These are phyloP conservation scores for Parapristionchus giblindavisi DNA, from an alignment of 2,888 invertebrate species.

Conservation along the genomic window DNA sequence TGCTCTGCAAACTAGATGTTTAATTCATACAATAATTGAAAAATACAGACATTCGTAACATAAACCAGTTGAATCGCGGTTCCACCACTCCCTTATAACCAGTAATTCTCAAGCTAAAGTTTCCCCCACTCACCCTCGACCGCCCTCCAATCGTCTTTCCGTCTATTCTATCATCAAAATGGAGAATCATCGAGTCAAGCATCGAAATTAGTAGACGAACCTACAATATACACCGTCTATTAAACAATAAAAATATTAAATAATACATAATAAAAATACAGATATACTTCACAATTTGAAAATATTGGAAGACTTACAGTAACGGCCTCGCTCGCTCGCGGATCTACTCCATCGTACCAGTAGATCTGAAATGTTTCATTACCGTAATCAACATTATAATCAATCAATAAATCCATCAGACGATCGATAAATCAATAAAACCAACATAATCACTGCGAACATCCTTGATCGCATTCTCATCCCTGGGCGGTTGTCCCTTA, in stretches of 20 bases:
- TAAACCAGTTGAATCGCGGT: not conserved
- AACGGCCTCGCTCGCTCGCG: slow-evolving; percentile 52
- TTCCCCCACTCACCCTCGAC: slow-evolving; percentile 48
- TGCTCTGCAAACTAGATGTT: not conserved
- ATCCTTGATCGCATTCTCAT: slow-evolving; percentile 58
- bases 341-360: slow-evolving; percentile 66
- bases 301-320: slow-evolving; percentile 39
- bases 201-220: slow-evolving; percentile 64
- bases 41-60: not conserved
- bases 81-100: not conserved
- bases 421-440: not conserved
- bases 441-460: slow-evolving; percentile 63
- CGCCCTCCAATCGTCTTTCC: slow-evolving; percentile 64
- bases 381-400: not conserved
- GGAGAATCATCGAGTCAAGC: slow-evolving; percentile 64
- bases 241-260: no score
- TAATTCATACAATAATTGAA: not conserved
- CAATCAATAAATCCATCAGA: not conserved
- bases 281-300: slow-evolving; percentile 5
- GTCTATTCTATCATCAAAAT: slow-evolving; percentile 56
- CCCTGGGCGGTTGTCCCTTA: slow-evolving; percentile 40
- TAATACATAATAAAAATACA: not conserved
- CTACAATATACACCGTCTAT: slow-evolving; percentile 1
- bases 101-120: not conserved
- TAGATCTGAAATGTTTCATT: slow-evolving; percentile 53